phyloP scores from a whole-genome alignment of 2,797 vertebrate species.

The Balearica regulorum region DNA sequence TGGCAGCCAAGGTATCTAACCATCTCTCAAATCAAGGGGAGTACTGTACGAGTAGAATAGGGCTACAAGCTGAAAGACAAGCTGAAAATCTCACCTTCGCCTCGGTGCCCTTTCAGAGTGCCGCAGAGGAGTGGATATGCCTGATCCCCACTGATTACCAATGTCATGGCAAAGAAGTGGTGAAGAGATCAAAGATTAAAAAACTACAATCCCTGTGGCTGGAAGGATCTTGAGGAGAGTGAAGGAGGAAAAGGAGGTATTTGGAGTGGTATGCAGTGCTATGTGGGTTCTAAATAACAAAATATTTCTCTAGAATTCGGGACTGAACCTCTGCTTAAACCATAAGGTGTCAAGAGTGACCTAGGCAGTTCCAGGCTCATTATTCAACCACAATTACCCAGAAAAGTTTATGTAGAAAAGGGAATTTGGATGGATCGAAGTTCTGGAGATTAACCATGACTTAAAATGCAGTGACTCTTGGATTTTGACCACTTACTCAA shows the following conservation, averaged over 20 bases:
- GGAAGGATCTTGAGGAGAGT: not conserved
- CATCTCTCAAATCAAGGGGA: not conserved
- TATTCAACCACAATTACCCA: not conserved
- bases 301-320: not conserved
- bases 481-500: not conserved
- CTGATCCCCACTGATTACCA: not conserved
- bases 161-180: not conserved
- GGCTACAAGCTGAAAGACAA: not conserved
- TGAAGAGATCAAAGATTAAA: not conserved
- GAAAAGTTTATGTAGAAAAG: not conserved
- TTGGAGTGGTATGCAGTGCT: not conserved
- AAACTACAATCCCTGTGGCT: not conserved
- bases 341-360: not conserved
- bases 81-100: not conserved
- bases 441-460: not conserved
- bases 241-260: not conserved
- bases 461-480: not conserved
- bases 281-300: not conserved
- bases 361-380: not conserved
- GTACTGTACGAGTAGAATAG: not conserved
- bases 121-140: fast-evolving
- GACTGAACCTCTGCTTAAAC: not conserved
- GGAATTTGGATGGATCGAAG: not conserved
- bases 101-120: not conserved
- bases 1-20: not conserved